A percentile compares a stretch with the other conserved stretches of the same genome.
Evolutionary conservation across 2,797 vertebrate genomes (phyloP).

Genomic region (Diglossa cyanea): DNA sequence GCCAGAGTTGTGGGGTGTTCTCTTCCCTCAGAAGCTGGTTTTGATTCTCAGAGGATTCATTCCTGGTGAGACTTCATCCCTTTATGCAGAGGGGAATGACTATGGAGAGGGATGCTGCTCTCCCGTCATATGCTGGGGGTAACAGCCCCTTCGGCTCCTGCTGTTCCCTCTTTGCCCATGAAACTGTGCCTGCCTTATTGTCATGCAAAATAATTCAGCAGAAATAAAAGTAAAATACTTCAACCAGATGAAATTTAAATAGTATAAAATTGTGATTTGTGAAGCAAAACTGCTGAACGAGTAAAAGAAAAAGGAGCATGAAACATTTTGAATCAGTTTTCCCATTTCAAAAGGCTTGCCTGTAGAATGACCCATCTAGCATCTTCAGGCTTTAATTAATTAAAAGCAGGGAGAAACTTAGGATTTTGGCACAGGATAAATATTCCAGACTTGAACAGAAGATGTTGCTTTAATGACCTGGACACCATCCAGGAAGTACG

Average conservation of each 20-base stretch:
- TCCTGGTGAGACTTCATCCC: neutral
- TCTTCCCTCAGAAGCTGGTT: neutral
- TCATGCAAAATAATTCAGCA: conserved; percentile 36
- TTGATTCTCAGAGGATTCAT: neutral
- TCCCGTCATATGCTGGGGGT: neutral
- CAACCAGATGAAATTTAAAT: conserved; percentile 58
- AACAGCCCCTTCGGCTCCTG: neutral
- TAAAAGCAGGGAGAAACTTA: conserved; percentile 66
- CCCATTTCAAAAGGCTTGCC: conserved; percentile 40
- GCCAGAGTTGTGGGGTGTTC: neutral
- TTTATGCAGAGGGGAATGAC: neutral
- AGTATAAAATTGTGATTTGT: conserved; percentile 57
- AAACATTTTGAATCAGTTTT: conserved; percentile 46
- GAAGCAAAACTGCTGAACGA: conserved; percentile 61
- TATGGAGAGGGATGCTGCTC: neutral
- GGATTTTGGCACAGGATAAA: conserved; percentile 74
- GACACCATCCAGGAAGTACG: conserved; percentile 75
- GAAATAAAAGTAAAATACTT: conserved; percentile 48
- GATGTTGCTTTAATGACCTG: conserved; percentile 81
- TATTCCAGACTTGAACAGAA: conserved; percentile 71
- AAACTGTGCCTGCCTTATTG: neutral
- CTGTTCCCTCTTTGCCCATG: neutral
- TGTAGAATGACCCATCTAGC: conserved; percentile 61
- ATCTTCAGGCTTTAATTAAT: conserved; percentile 75
- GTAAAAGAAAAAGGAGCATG: conserved; percentile 59